These are phyloP conservation scores for Calosoma granatense DNA, from an alignment of 1,140 invertebrate species.

Conservation along the genomic window DNA sequence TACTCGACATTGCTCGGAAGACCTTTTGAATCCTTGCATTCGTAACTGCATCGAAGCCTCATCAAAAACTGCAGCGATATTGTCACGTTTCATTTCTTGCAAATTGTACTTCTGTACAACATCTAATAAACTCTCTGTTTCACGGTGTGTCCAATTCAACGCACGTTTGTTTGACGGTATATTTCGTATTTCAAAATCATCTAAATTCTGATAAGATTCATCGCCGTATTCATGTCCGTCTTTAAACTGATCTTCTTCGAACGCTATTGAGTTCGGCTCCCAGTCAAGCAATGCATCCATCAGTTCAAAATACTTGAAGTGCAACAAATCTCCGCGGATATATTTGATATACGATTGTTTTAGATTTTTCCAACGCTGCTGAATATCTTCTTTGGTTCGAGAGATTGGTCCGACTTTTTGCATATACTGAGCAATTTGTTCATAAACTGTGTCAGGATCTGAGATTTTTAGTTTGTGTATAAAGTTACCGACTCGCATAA, in stretches of 20 bases:
- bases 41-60: neutral
- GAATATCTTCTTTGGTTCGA: neutral
- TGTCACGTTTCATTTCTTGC: neutral
- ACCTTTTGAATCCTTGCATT: neutral
- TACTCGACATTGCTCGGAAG: neutral
- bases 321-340: neutral
- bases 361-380: neutral
- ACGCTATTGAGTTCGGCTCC: neutral
- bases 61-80: neutral
- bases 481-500: neutral
- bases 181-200: neutral
- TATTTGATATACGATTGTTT: conserved; percentile 3
- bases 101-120: neutral
- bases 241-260: conserved; percentile 2
- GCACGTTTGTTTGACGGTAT: neutral
- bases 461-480: neutral
- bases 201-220: neutral
- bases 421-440: neutral
- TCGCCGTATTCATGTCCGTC: conserved; percentile 1
- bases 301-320: neutral
- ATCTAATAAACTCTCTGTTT: neutral
- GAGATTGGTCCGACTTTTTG: neutral
- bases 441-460: neutral
- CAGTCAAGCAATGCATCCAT: neutral
- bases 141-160: neutral